A percentile compares a stretch with the other conserved stretches of the same genome.
These are phyloP conservation scores for Chloroceryle inda DNA, from an alignment of 2,797 vertebrate genomes.

Conservation along the genomic window DNA sequence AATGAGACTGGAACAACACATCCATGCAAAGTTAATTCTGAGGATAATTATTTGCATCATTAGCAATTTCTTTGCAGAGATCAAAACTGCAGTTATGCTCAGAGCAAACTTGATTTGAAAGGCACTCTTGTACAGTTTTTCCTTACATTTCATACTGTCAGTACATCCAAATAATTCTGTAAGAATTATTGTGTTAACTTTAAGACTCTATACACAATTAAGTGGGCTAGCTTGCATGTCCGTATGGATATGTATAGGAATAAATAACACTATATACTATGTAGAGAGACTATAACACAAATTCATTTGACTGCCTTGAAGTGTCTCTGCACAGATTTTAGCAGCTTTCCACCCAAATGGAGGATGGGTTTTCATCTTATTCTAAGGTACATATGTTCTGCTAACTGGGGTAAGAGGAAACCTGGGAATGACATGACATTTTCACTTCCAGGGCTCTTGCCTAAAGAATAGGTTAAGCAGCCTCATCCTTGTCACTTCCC, in stretches of 20 bases:
- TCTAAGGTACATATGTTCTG: accelerated
- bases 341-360: neutral
- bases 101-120: neutral
- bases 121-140: neutral
- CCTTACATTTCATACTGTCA: neutral
- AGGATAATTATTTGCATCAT: neutral
- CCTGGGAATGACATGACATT: neutral
- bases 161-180: neutral
- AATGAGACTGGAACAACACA: neutral
- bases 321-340: neutral
- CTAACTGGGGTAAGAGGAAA: neutral
- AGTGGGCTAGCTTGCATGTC: neutral
- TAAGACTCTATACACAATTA: neutral
- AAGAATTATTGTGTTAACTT: neutral
- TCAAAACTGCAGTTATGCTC: neutral
- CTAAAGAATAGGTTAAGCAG: neutral
- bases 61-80: neutral
- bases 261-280: neutral
- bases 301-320: neutral
- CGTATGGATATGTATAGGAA: neutral
- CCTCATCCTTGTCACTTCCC: neutral
- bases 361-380: neutral
- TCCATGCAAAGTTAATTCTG: neutral
- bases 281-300: neutral
- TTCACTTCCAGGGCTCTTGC: neutral